phyloP scores from a whole-genome alignment of 2,113 vertebrate species.

The Hyaena hyaena region DNA sequence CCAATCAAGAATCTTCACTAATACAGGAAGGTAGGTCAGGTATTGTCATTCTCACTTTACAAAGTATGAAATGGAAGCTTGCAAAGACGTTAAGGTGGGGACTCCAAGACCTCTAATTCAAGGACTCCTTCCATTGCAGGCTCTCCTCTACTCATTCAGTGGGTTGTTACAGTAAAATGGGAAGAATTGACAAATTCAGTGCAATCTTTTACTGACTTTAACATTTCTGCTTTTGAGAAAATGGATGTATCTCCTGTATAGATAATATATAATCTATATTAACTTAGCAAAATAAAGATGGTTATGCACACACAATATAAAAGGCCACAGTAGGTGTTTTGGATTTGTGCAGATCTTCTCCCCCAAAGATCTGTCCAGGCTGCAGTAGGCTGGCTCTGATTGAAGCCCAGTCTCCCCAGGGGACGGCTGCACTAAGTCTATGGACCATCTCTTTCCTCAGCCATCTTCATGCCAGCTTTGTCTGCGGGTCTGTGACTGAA shows the following conservation, averaged over 20 bases:
- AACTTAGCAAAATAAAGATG: not conserved
- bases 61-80: not conserved
- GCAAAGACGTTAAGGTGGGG: not conserved
- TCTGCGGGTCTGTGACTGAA: not conserved
- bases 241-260: not conserved
- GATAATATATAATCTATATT: not conserved
- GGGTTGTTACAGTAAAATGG: not conserved
- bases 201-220: not conserved
- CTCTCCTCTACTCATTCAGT: not conserved
- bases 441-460: fast-evolving
- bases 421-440: not conserved
- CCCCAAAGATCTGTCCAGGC: not conserved
- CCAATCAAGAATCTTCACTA: not conserved
- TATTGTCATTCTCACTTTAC: not conserved
- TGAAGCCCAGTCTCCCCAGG: not conserved
- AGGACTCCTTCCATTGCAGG: not conserved
- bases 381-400: not conserved
- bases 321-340: not conserved
- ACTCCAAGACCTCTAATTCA: not conserved
- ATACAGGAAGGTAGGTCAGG: not conserved
- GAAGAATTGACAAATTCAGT: not conserved
- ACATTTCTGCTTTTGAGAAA: conserved; percentile 11
- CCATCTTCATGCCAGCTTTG: fast-evolving
- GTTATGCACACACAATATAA: too few relatives aligned
- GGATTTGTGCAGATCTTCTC: not conserved